These are phyloP conservation scores for Suillia variegata DNA, from an alignment of 2,888 invertebrate genomes.

Conservation along the genomic window DNA sequence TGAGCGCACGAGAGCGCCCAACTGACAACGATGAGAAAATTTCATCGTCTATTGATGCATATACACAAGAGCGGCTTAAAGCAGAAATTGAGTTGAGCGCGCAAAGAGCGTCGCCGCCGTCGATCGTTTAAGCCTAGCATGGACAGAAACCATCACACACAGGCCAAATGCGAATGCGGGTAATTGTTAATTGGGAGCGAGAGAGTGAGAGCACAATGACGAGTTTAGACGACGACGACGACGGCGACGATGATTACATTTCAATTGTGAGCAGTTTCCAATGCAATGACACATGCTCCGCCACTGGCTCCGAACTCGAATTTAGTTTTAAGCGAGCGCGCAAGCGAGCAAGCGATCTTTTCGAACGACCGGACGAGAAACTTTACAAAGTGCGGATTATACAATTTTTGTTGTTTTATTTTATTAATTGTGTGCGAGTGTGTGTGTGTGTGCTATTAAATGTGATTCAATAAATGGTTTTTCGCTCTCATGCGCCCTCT, in stretches of 20 bases:
- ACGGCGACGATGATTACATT: not conserved
- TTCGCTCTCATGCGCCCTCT: too few species aligned
- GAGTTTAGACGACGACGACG: too few species aligned
- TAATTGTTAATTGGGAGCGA: not conserved
- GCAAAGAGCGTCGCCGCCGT: too few species aligned
- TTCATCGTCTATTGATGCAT: too few species aligned
- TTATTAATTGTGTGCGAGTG: too few species aligned
- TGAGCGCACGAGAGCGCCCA: not conserved
- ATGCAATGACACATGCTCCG: constrained; percentile 8
- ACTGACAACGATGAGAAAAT: not conserved
- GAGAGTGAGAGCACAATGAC: constrained; percentile 9
- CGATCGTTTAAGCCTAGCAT: not conserved
- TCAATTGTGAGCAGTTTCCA: constrained; percentile 16
- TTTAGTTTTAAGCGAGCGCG: constrained; percentile 33
- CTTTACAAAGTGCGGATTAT: not conserved
- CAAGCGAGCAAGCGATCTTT: constrained; percentile 29
- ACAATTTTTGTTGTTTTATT: not conserved
- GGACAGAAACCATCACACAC: constrained; percentile 2
- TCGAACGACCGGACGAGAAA: constrained; percentile 25
- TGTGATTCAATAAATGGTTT: too few species aligned
- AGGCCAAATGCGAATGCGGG: not conserved
- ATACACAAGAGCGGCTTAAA: too few species aligned
- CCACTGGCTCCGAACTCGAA: too few species aligned
- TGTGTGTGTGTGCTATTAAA: too few species aligned
- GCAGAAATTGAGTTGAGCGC: too few species aligned